These are phyloP conservation scores for Erethizon dorsatum DNA, from an alignment of 2,797 vertebrate species.

Conservation along the genomic window DNA sequence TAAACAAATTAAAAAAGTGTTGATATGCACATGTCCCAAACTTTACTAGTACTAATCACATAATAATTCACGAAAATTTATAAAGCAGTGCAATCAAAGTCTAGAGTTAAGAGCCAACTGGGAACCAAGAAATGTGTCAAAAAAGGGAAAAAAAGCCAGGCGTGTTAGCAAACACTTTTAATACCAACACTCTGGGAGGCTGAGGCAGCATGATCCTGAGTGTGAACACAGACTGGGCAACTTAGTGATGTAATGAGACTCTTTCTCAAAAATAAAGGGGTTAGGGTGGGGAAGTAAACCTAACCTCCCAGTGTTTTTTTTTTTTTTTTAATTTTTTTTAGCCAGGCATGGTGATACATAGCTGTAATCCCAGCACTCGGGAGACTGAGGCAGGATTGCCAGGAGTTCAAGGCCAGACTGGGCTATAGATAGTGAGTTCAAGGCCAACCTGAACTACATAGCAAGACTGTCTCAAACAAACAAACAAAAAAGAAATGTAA, in stretches of 20 bases:
- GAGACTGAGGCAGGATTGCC: background rate
- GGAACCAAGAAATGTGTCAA: slow-evolving; percentile 60
- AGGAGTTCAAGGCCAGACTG: background rate
- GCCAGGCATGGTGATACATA: background rate
- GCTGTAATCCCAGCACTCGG: background rate
- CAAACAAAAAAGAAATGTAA: background rate
- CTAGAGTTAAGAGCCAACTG: slow-evolving; percentile 35
- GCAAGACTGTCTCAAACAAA: background rate
- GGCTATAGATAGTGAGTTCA: background rate
- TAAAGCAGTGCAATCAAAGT: slow-evolving; percentile 54
- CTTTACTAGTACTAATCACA: slow-evolving; percentile 24
- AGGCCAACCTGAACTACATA: background rate
- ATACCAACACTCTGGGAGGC: background rate
- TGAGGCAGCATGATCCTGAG: background rate
- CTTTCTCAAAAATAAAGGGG: background rate
- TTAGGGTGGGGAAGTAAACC: background rate
- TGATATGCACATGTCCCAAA: background rate
- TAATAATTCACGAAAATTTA: slow-evolving; percentile 65
- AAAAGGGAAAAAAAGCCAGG: background rate
- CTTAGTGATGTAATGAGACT: background rate
- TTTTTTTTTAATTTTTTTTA: too few relatives aligned
- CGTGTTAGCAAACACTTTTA: background rate
- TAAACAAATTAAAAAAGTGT: background rate
- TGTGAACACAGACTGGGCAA: background rate
- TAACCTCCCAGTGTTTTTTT: background rate